A percentile compares a stretch with the other conserved stretches of the same genome.
phyloP scores from a whole-genome alignment of 23 tunicate genomes.

The Halocynthia aurantium region DNA sequence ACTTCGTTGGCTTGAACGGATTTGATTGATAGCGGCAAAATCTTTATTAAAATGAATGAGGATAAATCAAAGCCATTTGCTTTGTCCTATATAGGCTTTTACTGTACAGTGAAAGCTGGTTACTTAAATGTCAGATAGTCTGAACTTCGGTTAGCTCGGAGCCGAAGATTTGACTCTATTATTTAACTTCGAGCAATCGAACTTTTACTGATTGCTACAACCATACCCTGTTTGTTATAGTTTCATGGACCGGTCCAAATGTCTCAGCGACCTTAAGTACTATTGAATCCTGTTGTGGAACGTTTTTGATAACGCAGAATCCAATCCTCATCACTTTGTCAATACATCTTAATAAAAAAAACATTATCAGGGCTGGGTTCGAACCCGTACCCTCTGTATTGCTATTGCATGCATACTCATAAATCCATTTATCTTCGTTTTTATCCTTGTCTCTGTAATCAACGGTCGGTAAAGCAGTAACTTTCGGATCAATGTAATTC shows the following conservation, averaged over 20 bases:
- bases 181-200: too few species aligned
- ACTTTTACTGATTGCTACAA: too few species aligned
- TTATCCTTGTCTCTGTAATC: neutral
- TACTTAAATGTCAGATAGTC: too few species aligned
- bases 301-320: conserved; percentile 4
- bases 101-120: too few species aligned
- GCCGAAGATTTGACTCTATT: too few species aligned
- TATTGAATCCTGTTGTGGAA: neutral
- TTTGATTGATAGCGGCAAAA: neutral
- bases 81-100: too few species aligned
- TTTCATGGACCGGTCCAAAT: conserved; percentile 6
- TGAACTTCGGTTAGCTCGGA: too few species aligned
- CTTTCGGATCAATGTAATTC: neutral
- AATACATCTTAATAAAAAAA: neutral
- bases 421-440: neutral
- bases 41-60: neutral
- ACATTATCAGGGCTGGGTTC: neutral
- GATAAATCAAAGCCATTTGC: too few species aligned
- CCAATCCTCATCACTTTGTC: conserved; percentile 4
- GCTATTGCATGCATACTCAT: neutral
- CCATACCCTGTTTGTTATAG: neutral
- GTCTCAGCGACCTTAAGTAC: conserved; percentile 1
- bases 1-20: neutral
- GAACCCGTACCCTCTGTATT: neutral
- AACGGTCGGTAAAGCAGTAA: neutral